Evolutionary conservation across 2,888 invertebrate species (phyloP).

Genomic region (Tricholauxania praeusta): DNA sequence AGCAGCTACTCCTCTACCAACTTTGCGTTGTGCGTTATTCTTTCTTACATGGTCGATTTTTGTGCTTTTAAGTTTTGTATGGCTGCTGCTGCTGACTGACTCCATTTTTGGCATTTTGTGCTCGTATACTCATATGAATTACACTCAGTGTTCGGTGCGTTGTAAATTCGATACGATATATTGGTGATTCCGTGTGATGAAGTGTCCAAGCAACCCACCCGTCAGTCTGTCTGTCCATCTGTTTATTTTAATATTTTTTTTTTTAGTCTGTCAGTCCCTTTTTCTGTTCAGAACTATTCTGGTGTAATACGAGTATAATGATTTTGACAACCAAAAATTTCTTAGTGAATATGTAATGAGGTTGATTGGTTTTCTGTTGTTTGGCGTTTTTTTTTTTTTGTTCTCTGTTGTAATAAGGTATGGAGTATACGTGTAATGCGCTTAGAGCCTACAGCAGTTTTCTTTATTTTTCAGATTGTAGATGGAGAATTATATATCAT

Average conservation of each 20-base stretch:
- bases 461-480: not conserved
- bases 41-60: slow-evolving; percentile 6
- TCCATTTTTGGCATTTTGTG: slow-evolving; percentile 27
- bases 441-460: slow-evolving; percentile 43
- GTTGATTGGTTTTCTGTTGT: not conserved
- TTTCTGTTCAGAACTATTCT: slow-evolving; percentile 11
- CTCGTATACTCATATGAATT: not conserved
- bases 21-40: slow-evolving; percentile 29
- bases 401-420: slow-evolving; percentile 17
- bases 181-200: not conserved
- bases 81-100: not conserved
- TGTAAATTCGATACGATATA: not conserved
- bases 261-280: not conserved
- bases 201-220: not conserved
- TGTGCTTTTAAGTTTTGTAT: slow-evolving; percentile 14
- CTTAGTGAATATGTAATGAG: slow-evolving; percentile 50
- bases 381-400: slow-evolving; percentile 44
- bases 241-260: not conserved
- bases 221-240: not conserved
- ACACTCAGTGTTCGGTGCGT: not conserved
- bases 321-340: slow-evolving; percentile 23
- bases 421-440: slow-evolving; percentile 47
- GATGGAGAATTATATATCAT: not conserved
- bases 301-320: slow-evolving; percentile 4
- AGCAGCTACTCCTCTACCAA: slow-evolving; percentile 8